Evolutionary conservation across 2,888 invertebrate genomes (phyloP), one percentile per base, ranked within the genome.

Genomic region (Microplitis deprimator): DNA sequence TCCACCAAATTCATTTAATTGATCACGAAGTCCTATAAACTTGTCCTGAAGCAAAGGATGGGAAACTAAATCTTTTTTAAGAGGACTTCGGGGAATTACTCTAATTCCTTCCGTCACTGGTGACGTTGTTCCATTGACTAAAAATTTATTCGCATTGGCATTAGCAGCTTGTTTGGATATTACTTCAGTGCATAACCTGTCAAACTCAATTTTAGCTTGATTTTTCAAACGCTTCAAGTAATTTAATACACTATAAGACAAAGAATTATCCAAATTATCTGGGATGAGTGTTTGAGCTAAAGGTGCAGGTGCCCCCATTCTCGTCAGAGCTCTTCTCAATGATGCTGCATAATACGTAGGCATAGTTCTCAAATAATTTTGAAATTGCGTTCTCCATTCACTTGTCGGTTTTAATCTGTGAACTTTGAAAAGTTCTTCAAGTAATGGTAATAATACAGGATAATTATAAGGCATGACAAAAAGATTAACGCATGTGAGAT

Each of bases 391-490:
- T 86, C 97, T 94, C 96, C 98, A 98, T 88, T 98, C 97, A 69
- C 94, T 94, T 10, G 96, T 95, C 5, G 97, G 97, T 90, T 98
- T 98, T 90, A 96, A 93, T 73, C 97, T 93, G 89, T 97, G 97
- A 80, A 97, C 94, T 91, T 98, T 97, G 88, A 97, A 96, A 75
- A 98, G 91, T 87, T 99, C 98, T 86, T 98, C 98, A 40, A 99
- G 91, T 8, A 99, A 91, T 0, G 98, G 97, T 85, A 99, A 90
- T 50, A 99, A 91, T 59, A 96, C 95, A 1, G 99, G 98, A 90
- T 99, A 99, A 91, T 99, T 99, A 91, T 99, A 99, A 39, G 99
- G 99, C 93, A 99, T 94, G 5, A 99, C 97, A 90, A 98, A 98
- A 79, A 99, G 91, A 91, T 98, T 98, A 61, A 99, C 99, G 88